Evolutionary conservation across 2,888 invertebrate species (phyloP), one percentile per base, ranked within the genome.

Genomic region (Eurytoma adleriae): DNA sequence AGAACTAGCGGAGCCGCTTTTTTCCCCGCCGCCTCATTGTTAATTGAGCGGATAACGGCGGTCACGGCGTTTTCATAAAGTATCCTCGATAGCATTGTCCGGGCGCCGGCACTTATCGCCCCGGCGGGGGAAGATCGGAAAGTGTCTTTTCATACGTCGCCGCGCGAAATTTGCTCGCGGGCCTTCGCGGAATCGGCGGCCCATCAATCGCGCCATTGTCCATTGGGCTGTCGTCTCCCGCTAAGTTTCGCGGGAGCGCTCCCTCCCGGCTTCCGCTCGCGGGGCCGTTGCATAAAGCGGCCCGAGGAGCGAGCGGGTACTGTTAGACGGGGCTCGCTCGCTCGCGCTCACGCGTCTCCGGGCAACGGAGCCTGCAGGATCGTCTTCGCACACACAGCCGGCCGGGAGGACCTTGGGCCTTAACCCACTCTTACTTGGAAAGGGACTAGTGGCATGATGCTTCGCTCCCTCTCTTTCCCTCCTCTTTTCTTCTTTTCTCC

Each of bases 391-490:
- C 48, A 13, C 24, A 30, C 56, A 50, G 59, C 57, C 20, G 40
- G 54, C 72, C 30, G 7, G 52, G 69, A 88, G 89, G 87, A 89
- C 89, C 89, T 89, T 89, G 89, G 88, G 89, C 88, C 88, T 89
- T 90, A 89, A 90, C 89, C 89, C 89, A 89, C 87, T 90, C 88
- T 89, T 88, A 86, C 86, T 84, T 85, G 86, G 88, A 89, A 88
- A 89, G 87, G 88, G 87, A 88, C 87, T 87, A 86, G 85, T 79
- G 78, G 82, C 84, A 81, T 85, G 84, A 85, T 84, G 83, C 83
- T 82, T 54, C 67, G 82, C 75, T 74, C 59, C 77, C 79, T 82
- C 82, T 83, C 79, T 78, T 76, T 75, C 40, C 80, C 74, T 72
- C 30, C 30, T 73, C 24, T 40, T 27, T 30, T 57, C 40, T 40